Conservation (phyloP, 1,140 invertebrate species). For the Drosophila ironensis region DNA sequence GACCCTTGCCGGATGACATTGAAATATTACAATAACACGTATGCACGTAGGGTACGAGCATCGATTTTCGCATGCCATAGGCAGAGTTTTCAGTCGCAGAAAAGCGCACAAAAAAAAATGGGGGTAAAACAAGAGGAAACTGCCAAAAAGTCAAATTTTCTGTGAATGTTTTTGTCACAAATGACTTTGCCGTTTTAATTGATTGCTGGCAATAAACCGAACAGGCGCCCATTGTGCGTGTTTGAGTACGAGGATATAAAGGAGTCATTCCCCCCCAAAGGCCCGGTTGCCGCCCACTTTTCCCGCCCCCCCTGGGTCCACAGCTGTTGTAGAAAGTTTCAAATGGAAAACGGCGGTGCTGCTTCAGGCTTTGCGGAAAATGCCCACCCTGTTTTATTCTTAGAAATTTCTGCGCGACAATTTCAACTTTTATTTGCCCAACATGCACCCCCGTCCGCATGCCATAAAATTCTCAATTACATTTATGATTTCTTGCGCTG, state of each 20-base stretch:
- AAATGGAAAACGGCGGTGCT: constrained; percentile 70
- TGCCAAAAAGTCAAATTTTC: constrained; percentile 66
- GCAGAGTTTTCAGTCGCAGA: constrained; percentile 13
- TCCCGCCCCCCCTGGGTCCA: background rate
- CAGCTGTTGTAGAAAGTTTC: constrained; percentile 65
- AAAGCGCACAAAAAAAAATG: background rate
- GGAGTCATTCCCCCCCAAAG: background rate
- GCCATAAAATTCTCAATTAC: constrained; percentile 76
- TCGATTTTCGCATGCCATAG: constrained; percentile 53
- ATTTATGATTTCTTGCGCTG: constrained; percentile 74
- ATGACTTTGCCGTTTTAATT: constrained; percentile 76
- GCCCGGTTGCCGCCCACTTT: background rate
- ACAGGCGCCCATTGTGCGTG: constrained; percentile 59
- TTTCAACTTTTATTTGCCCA: constrained; percentile 73
- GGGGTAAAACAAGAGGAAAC: background rate
- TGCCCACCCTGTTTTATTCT: constrained; percentile 65
- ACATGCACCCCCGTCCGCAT: constrained; percentile 3
- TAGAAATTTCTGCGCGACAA: constrained; percentile 67
- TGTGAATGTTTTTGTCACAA: constrained; percentile 77
- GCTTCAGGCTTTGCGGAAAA: constrained; percentile 55
- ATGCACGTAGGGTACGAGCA: constrained; percentile 28
- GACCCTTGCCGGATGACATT: constrained; percentile 49
- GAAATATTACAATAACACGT: constrained; percentile 63
- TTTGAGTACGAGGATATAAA: constrained; percentile 2
- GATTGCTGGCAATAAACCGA: constrained; percentile 76